Conservation (phyloP, 2,113 vertebrate species). For the Tricholaema leucomelas region DNA sequence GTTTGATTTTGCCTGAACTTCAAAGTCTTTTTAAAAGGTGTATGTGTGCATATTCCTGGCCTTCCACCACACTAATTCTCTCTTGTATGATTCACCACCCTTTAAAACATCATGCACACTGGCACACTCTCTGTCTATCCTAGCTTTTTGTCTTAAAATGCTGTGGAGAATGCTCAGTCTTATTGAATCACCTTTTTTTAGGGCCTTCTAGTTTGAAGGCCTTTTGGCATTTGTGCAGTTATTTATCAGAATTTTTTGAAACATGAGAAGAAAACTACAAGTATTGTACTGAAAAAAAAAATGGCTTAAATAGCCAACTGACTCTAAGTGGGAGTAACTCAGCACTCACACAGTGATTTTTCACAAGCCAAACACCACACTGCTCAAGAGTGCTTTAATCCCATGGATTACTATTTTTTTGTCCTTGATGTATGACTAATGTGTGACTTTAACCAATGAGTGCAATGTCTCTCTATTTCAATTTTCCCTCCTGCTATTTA, state of each 20-base stretch:
- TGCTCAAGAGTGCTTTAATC: not conserved
- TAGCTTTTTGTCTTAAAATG: not conserved
- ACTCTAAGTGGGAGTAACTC: not conserved
- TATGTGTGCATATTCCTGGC: not conserved
- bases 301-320: not conserved
- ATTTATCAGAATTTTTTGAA: not conserved
- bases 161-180: not conserved
- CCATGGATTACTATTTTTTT: not conserved
- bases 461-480: not conserved
- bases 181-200: not conserved
- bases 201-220: not conserved
- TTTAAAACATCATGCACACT: not conserved
- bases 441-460: not conserved
- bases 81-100: not conserved
- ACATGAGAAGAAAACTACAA: not conserved
- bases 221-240: not conserved
- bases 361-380: not conserved
- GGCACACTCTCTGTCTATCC: not conserved
- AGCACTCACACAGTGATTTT: not conserved
- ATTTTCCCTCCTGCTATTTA: not conserved
- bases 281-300: not conserved
- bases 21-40: not conserved
- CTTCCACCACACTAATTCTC: not conserved
- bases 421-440: fast-evolving
- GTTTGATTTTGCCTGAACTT: not conserved